A percentile compares a stretch with the other conserved stretches of the same genome.
Evolutionary conservation across 2,113 vertebrate genomes (phyloP).

Genomic region (Corythornis vintsioides): DNA sequence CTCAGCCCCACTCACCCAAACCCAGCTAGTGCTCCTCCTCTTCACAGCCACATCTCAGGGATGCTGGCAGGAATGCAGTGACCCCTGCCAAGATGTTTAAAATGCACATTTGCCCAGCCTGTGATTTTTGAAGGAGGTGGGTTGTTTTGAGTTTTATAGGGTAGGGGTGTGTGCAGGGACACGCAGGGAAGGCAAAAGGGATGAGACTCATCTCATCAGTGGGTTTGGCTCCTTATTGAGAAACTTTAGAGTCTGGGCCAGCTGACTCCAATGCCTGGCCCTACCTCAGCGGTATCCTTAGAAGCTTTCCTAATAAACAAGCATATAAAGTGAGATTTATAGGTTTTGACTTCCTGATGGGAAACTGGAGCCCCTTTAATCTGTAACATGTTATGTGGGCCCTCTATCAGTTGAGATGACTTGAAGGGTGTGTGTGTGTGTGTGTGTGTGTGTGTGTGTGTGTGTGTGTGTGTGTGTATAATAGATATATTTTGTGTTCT

Average conservation of each 20-base stretch:
- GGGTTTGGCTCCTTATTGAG: neutral
- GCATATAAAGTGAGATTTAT: slow-evolving; percentile 69
- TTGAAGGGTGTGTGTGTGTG: neutral
- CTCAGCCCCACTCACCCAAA: neutral
- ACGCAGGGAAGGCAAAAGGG: neutral
- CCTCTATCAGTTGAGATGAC: neutral
- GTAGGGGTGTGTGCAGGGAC: neutral
- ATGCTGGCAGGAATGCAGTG: neutral
- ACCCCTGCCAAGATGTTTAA: neutral
- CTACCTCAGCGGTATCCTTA: slow-evolving; percentile 30
- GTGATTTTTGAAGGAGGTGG: rapidly evolving
- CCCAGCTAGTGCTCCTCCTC: neutral
- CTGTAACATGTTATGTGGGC: neutral
- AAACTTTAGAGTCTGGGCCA: neutral
- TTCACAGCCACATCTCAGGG: rapidly evolving
- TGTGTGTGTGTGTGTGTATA: neutral
- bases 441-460: rapidly evolving
- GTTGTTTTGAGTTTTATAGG: neutral
- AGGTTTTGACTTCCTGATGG: slow-evolving; percentile 55
- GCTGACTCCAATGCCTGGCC: neutral
- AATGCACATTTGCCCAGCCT: rapidly evolving
- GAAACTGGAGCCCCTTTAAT: slow-evolving; percentile 66
- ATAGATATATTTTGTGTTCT: neutral
- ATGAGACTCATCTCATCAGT: neutral
- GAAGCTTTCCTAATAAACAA: slow-evolving; percentile 54